These are phyloP conservation scores for Arbacia lixula DNA, from an alignment of 53 echinoderm and acorn worm species.

Conservation along the genomic window DNA sequence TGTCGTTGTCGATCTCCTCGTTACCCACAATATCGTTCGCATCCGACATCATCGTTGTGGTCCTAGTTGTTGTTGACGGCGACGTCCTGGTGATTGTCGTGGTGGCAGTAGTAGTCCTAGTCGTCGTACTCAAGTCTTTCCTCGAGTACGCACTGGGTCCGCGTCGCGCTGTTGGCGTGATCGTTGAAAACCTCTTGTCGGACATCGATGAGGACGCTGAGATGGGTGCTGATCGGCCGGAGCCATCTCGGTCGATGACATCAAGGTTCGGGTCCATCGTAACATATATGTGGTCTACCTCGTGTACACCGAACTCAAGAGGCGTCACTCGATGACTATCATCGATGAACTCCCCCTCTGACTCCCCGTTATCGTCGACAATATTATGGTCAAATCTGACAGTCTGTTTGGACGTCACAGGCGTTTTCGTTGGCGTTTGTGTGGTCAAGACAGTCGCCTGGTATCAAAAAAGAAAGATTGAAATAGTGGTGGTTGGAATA, in stretches of 20 bases:
- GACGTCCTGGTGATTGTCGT: conserved; percentile 25
- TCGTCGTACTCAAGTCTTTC: conserved; percentile 7
- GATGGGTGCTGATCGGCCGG: background rate
- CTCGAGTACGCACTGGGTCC: conserved; percentile 4
- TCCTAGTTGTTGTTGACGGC: background rate
- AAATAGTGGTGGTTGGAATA: no score
- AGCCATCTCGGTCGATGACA: background rate
- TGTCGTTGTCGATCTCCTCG: conserved; percentile 12
- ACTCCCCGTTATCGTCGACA: no score
- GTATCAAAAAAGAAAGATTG: no score
- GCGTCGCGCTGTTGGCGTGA: background rate
- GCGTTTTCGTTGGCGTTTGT: no score
- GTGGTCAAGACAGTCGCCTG: no score
- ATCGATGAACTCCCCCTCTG: background rate
- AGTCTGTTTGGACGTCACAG: background rate
- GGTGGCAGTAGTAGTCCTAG: background rate
- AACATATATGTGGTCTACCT: no score
- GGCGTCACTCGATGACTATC: background rate
- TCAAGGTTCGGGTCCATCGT: background rate
- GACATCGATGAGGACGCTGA: no score
- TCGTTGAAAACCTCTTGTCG: background rate
- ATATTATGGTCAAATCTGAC: background rate
- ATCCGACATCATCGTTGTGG: conserved; percentile 4
- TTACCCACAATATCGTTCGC: conserved; percentile 27
- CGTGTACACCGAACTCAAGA: no score